Base-by-base conservation (phyloP, 2,797 vertebrate species). In the Sebastiscus albofasciatus region DNA sequence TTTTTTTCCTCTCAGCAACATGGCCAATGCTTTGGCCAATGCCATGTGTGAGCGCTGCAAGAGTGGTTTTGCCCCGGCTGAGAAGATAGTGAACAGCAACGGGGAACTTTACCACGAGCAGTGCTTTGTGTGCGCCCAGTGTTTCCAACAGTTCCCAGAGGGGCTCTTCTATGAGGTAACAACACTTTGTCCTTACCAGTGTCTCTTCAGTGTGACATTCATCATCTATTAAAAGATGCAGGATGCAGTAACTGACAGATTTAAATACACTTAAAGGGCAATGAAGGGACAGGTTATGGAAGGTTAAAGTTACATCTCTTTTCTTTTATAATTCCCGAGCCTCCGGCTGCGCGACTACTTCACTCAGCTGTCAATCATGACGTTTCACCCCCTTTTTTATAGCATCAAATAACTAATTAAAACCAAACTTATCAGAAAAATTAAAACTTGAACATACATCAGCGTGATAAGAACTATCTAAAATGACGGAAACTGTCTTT, bases 71-170 rank as follows among this genome's bases (percentile, higher is more conserved):
- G 97, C 96, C 0, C 97, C 98, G 0, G 96, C 97, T 0, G 98
- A 99, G 96, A 99, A 98, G 94, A 99, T 99, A 0, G 98, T 99
- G 72, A 99, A 99, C 96, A 99, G 99, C 69, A 99, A 99, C 0
- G 99, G 99, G 0, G 98, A 99, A 73, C 95, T 99, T 62, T 99
- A 99, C 93, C 99, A 99, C 0, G 97, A 99, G 89, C 97, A 98
- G 92, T 99, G 99, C 91, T 99, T 99, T 0, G 97, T 99, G 72
- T 99, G 99, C 0, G 98, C 99, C 4, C 99, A 99, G 94, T 99
- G 99, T 89, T 99, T 99, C 80, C 98, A 99, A 86, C 98, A 98
- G 93, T 99, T 99, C 85, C 97, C 97, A 0, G 97, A 99, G 55
- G 99, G 99, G 22, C 97, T 99, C 70, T 99, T 99, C 95, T 99